phyloP scores from a whole-genome alignment of 2,888 invertebrate species.

The Seladonia tumulorum region DNA sequence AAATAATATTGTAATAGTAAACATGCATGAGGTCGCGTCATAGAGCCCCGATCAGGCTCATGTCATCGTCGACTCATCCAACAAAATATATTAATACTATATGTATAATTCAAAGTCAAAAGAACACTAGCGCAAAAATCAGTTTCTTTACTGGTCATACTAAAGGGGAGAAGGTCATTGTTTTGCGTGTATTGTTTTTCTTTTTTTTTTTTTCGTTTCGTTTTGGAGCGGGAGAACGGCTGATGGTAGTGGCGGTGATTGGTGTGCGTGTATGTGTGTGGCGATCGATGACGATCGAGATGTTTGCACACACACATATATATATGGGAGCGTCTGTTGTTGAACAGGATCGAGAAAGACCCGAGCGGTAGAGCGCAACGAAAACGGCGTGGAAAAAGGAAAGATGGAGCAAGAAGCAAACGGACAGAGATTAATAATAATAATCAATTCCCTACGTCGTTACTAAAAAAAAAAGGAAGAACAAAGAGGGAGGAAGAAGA shows the following conservation, averaged over 20 bases:
- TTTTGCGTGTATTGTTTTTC: neutral
- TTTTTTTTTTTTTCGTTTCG: neutral
- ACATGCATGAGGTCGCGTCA: conserved; percentile 78
- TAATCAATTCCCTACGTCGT: conserved; percentile 37
- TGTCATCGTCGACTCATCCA: conserved; percentile 72
- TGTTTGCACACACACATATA: neutral
- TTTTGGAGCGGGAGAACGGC: conserved; percentile 1
- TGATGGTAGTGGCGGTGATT: neutral
- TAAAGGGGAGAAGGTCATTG: conserved; percentile 24
- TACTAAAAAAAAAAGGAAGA: conserved; percentile 30
- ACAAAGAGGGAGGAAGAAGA: neutral
- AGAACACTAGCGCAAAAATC: conserved; percentile 58
- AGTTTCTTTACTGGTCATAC: conserved; percentile 45
- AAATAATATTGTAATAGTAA: conserved; percentile 80
- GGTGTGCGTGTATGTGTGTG: neutral
- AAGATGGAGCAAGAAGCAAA: neutral
- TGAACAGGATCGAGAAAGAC: neutral
- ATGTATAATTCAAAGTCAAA: conserved; percentile 59
- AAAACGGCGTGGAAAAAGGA: neutral
- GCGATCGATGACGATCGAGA: neutral
- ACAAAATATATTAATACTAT: conserved; percentile 84
- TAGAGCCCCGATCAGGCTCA: conserved; percentile 25
- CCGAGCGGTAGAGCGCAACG: conserved; percentile 1
- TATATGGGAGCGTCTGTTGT: conserved; percentile 3
- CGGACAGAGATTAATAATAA: conserved; percentile 25